Conservation (phyloP, 2,797 vertebrate genomes). For the Gambusia yucatana region DNA sequence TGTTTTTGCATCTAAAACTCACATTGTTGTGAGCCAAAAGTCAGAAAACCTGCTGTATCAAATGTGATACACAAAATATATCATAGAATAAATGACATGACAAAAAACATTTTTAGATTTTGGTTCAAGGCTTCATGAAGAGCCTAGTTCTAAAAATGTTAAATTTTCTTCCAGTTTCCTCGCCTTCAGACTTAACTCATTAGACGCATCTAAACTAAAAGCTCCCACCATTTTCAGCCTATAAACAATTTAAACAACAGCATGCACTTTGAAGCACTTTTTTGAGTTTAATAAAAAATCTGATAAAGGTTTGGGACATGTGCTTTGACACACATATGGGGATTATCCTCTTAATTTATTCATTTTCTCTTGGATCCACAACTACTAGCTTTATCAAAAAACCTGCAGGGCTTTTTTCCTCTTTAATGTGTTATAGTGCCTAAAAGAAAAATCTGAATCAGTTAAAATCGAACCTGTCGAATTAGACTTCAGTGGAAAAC, state of each 20-base stretch:
- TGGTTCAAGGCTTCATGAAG: too few species aligned
- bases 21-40: too few species aligned
- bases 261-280: background rate
- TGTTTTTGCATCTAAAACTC: too few species aligned
- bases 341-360: constrained; percentile 1
- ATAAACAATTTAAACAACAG: background rate
- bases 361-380: background rate
- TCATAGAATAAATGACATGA: too few species aligned
- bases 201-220: background rate
- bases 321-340: background rate
- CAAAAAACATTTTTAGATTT: too few species aligned
- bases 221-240: background rate
- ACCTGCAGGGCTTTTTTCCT: background rate
- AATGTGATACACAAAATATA: too few species aligned
- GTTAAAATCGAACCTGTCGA: background rate
- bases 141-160: too few species aligned
- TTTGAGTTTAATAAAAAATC: background rate
- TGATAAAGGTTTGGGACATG: background rate
- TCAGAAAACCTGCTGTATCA: too few species aligned
- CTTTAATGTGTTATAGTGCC: background rate
- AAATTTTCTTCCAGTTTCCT: background rate
- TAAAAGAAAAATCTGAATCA: background rate
- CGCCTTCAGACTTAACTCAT: background rate
- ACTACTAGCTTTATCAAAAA: background rate
- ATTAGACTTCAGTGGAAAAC: background rate